Evolutionary conservation across 2,888 invertebrate species (phyloP).

Genomic region (Nematopogon swammerdamellus): DNA sequence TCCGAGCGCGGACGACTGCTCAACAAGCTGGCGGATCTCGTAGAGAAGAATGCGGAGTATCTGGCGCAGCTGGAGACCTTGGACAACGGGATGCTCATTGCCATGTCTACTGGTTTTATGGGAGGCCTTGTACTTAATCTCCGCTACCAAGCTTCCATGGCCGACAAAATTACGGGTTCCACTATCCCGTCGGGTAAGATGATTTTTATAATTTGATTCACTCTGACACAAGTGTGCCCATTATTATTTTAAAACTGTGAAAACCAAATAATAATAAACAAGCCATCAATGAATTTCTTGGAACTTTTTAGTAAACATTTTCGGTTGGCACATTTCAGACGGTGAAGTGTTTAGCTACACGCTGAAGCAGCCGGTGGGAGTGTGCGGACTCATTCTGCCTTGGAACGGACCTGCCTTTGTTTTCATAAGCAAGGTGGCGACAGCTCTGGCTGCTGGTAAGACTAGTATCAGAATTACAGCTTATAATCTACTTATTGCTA

Average conservation of each 20-base stretch:
- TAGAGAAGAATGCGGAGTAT: conserved; percentile 71
- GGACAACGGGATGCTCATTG: conserved; percentile 85
- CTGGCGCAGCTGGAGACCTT: conserved; percentile 82
- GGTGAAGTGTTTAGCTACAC: conserved; percentile 81
- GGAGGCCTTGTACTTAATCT: conserved; percentile 44
- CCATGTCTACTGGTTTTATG: conserved; percentile 44
- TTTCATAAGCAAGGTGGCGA: conserved; percentile 92
- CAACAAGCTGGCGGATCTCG: conserved; percentile 70
- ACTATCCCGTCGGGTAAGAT: conserved; percentile 57
- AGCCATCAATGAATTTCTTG: too few relatives aligned
- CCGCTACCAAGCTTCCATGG: conserved; percentile 82
- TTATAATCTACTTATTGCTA: too few relatives aligned
- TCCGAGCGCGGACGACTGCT: conserved; percentile 72
- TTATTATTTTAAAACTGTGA: too few relatives aligned
- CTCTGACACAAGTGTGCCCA: too few relatives aligned
- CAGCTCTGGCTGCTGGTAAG: conserved; percentile 66
- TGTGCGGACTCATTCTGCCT: conserved; percentile 90
- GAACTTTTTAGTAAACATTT: too few relatives aligned
- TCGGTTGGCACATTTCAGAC: conserved; percentile 57
- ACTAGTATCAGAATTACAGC: too few relatives aligned
- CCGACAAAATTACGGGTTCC: conserved; percentile 79
- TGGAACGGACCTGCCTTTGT: conserved; percentile 94
- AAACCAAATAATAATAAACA: too few relatives aligned
- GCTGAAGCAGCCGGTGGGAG: conserved; percentile 81
- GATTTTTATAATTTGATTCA: too few relatives aligned